Evolutionary conservation across 1,140 invertebrate genomes (phyloP), one percentile per base, ranked within the genome.

Genomic region (Vollenhovia emeryi): DNA sequence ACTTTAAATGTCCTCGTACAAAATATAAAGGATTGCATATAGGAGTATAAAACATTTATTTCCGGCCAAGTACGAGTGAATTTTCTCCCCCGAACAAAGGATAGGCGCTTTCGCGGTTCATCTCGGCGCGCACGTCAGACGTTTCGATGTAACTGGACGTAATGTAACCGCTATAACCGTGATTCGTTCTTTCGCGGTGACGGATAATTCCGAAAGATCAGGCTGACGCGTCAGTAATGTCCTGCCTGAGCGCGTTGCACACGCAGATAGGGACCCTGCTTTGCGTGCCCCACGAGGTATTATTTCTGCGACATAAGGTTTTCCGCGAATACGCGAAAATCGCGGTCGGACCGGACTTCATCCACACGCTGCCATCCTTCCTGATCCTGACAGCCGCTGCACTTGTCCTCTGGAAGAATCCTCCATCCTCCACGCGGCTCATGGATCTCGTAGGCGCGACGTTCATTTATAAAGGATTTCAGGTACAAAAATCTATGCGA

Each of bases 341-440:
- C 52, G 92, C 92, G 13, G 87, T 94, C 6, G 93, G 94, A 0
- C 90, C 92, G 0, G 94, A 94, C 60, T 94, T 94, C 21, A 92
- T 94, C 24, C 94, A 94, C 66, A 94, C 94, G 5, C 79, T 94
- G 9, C 94, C 94, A 0, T 93, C 94, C 0, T 76, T 94, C 6
- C 83, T 94, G 3, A 89, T 94, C n/a, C 30, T 93, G 3, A 48
- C 62, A 1, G 87, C 93, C 9, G 55, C 92, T 24, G 55, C 85
- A 21, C 79, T 93, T 9, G 27, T 91, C 5, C 88, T 93, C 0
- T 91, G 91, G 91, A 92, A 90, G 24, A 86, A 91, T 79, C 91
- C 92, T 13, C 92, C 92, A 1, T 90, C 74, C 21, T 85, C 85
- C 8, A 62, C 73, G 27, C 85, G 75, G 6, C 8, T 88, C 0